Percentiles rank a stretch among this genome's conserved stretches.
phyloP scores from a whole-genome alignment of 2,888 invertebrate species.

The Ceraclea dissimilis region DNA sequence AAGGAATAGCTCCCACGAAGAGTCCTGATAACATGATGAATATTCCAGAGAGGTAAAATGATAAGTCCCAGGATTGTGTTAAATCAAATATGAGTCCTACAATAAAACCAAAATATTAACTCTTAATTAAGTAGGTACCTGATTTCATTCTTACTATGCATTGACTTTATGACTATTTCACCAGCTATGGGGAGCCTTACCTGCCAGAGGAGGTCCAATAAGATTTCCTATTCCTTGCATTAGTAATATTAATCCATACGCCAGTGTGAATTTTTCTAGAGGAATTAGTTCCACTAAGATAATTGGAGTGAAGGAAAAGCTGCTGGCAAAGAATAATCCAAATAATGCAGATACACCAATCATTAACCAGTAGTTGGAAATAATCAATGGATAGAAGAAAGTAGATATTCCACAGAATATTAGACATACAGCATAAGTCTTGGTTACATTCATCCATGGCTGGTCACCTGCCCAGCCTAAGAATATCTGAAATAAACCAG shows the following conservation, averaged over 20 bases:
- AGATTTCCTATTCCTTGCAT: constrained; percentile 91
- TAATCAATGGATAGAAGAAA: constrained; percentile 51
- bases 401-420: constrained; percentile 57
- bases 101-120: constrained; percentile 35
- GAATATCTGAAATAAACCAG: constrained; percentile 56
- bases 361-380: constrained; percentile 43
- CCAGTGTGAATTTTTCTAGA: constrained; percentile 84
- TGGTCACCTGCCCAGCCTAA: constrained; percentile 88
- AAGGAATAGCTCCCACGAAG: constrained; percentile 57
- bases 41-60: constrained; percentile 73
- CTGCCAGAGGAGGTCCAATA: constrained; percentile 86
- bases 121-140: too few species aligned
- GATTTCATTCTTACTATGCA: too few species aligned
- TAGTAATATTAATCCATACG: constrained; percentile 82
- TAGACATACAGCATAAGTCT: constrained; percentile 75
- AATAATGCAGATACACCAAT: constrained; percentile 56
- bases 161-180: not conserved
- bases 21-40: constrained; percentile 76
- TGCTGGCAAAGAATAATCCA: constrained; percentile 86
- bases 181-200: constrained; percentile 36
- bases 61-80: constrained; percentile 65
- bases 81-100: constrained; percentile 47
- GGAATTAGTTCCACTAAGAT: constrained; percentile 83
- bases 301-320: constrained; percentile 85
- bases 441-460: constrained; percentile 71